Evolutionary conservation across 2,113 vertebrate species (phyloP).

Genomic region (Ginglymostoma cirratum): DNA sequence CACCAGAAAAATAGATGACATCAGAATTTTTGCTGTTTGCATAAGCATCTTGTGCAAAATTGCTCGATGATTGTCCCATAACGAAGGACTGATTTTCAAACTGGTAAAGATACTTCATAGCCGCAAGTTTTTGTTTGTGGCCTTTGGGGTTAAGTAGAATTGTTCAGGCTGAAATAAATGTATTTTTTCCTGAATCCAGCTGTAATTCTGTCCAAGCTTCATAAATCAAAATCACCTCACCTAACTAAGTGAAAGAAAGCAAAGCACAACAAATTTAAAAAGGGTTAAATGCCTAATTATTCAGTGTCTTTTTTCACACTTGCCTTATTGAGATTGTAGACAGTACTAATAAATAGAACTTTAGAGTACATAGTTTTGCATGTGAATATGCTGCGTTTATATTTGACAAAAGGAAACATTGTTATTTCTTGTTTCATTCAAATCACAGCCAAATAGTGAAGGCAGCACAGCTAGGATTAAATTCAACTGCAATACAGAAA

Average conservation of each 20-base stretch:
- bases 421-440: background rate
- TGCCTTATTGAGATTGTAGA: background rate
- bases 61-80: background rate
- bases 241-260: background rate
- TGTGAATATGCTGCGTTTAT: background rate
- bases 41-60: background rate
- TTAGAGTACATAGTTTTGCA: background rate
- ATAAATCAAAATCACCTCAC: background rate
- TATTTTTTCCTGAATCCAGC: background rate
- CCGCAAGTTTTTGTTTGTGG: background rate
- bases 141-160: background rate
- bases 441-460: background rate
- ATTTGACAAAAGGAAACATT: background rate
- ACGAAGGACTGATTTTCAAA: background rate
- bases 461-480: background rate
- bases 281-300: background rate
- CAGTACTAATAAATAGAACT: background rate
- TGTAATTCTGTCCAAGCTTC: background rate
- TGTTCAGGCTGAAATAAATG: background rate
- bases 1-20: no score
- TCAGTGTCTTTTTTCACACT: background rate
- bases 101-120: background rate
- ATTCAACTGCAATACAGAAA: background rate
- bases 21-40: background rate
- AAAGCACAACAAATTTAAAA: background rate